Percentiles rank a stretch among this genome's conserved stretches.
These are phyloP conservation scores for Notolepis coatsorum DNA, from an alignment of 2,797 vertebrate species.

Conservation along the genomic window DNA sequence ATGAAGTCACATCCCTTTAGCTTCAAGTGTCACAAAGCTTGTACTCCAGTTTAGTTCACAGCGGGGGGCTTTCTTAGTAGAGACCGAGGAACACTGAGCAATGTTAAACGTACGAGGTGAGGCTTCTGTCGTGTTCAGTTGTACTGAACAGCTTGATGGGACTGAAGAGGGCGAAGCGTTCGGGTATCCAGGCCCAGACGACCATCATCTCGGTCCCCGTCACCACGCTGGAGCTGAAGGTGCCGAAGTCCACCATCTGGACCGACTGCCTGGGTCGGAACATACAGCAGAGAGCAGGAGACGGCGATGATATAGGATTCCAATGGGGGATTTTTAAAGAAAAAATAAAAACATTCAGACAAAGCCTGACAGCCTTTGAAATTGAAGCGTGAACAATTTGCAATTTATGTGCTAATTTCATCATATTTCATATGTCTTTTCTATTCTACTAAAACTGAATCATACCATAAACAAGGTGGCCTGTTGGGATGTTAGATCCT, in stretches of 20 bases:
- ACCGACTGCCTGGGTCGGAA: slow-evolving; percentile 77
- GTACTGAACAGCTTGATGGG: slow-evolving; percentile 84
- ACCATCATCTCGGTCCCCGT: slow-evolving; percentile 87
- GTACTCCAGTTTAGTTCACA: too few species aligned
- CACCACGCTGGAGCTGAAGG: slow-evolving; percentile 83
- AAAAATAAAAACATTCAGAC: too few species aligned
- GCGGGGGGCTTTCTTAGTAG: background rate
- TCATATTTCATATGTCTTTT: too few species aligned
- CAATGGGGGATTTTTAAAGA: too few species aligned
- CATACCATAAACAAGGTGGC: too few species aligned
- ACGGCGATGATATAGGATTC: too few species aligned
- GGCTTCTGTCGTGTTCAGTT: slow-evolving; percentile 79
- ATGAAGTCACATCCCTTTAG: background rate
- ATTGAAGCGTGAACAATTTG: too few species aligned
- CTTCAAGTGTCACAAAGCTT: background rate
- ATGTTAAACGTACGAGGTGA: slow-evolving; percentile 81
- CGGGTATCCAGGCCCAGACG: slow-evolving; percentile 92
- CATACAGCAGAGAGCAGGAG: background rate
- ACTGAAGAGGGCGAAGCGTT: slow-evolving; percentile 88
- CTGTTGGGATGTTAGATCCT: too few species aligned
- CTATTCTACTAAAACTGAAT: too few species aligned
- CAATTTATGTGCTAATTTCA: too few species aligned
- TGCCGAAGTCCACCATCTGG: slow-evolving; percentile 82
- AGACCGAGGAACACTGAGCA: background rate
- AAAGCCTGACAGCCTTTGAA: too few species aligned